phyloP scores from a whole-genome alignment of 2,113 vertebrate genomes.

The Bos javanicus region DNA sequence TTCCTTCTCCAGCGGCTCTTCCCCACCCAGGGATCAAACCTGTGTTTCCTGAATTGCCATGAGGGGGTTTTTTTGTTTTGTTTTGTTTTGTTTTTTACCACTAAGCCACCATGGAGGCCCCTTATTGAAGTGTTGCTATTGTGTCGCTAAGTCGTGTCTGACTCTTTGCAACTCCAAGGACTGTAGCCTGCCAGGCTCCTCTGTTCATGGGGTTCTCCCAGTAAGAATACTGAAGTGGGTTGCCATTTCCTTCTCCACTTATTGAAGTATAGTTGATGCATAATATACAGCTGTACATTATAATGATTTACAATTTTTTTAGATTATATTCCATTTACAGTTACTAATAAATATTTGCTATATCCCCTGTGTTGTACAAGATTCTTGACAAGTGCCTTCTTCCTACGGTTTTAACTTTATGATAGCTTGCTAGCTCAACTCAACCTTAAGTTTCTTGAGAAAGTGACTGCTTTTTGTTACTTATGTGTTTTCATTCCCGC shows the following conservation, averaged over 20 bases:
- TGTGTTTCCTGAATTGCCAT: not conserved
- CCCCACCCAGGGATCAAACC: not conserved
- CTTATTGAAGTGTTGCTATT: too few species aligned
- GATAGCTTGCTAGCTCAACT: not conserved
- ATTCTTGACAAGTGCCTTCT: not conserved
- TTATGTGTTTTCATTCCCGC: not conserved
- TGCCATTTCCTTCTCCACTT: not conserved
- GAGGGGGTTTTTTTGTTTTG: not conserved
- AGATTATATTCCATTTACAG: not conserved
- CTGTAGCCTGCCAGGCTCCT: not conserved
- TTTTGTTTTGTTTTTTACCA: not conserved
- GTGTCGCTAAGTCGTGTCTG: not conserved
- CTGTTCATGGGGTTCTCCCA: not conserved
- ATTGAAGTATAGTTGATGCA: not conserved
- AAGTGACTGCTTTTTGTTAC: not conserved
- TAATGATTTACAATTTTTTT: not conserved
- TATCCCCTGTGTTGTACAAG: not conserved
- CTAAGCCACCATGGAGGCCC: not conserved
- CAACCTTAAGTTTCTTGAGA: not conserved
- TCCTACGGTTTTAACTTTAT: not conserved
- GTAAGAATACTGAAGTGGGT: not conserved
- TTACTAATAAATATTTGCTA: not conserved
- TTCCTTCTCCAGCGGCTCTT: not conserved
- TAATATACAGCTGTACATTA: not conserved
- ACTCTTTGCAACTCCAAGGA: not conserved